A percentile compares a stretch with the other conserved stretches of the same genome.
Conservation (phyloP, 37 sponge, comb jelly and placozoan genomes). For the Aplysina aerophoba region DNA sequence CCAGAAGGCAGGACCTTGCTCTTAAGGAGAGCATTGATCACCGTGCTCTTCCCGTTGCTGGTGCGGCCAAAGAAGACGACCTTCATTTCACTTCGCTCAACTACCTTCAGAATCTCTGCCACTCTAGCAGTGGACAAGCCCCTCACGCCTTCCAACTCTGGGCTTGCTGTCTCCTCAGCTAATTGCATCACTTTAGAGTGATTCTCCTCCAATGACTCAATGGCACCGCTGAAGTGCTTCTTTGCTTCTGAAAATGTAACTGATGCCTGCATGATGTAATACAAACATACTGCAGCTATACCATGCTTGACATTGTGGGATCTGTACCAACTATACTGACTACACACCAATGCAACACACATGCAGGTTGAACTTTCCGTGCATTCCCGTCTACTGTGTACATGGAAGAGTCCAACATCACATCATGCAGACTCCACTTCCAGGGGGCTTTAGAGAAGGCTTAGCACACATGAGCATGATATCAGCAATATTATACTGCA, state of each 20-base stretch:
- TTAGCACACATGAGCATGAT: no score
- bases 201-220: conserved; percentile 32
- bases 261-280: no score
- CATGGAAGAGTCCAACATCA: no score
- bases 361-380: no score
- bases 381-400: no score
- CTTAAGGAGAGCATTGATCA: conserved; percentile 92
- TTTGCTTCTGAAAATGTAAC: conserved; percentile 62
- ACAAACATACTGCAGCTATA: no score
- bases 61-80: conserved; percentile 98
- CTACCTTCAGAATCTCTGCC: conserved; percentile 66
- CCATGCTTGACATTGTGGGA: no score
- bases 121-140: conserved; percentile 28
- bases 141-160: background rate
- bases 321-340: no score
- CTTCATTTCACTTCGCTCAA: conserved; percentile 90
- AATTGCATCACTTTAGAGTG: conserved; percentile 8
- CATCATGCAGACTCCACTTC: no score
- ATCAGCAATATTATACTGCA: no score
- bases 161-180: background rate
- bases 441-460: no score
- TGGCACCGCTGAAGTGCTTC: conserved; percentile 31
- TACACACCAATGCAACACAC: no score
- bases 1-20: conserved; percentile 90
- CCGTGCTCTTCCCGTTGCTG: conserved; percentile 96